These are phyloP conservation scores for Taeniopygia guttata DNA, from an alignment of 2,797 vertebrate species.

Conservation along the genomic window DNA sequence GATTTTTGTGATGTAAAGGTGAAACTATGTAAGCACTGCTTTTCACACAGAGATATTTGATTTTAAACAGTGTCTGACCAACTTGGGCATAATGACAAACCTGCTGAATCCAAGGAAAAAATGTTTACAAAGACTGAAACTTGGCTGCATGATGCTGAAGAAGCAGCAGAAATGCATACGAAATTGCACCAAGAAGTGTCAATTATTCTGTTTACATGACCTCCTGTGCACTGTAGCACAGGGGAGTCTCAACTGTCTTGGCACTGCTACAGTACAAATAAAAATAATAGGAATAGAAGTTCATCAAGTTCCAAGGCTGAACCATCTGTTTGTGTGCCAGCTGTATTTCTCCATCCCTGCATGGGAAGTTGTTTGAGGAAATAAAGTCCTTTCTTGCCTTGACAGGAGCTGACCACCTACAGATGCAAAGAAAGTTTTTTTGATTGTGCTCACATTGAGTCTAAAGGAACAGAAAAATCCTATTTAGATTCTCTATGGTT, in stretches of 20 bases:
- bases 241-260: neutral
- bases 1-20: neutral
- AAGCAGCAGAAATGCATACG: neutral
- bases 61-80: neutral
- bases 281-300: constrained; percentile 9
- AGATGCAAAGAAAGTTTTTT: neutral
- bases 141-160: neutral
- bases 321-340: neutral
- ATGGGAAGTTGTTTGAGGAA: neutral
- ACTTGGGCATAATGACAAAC: neutral
- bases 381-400: neutral
- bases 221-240: neutral
- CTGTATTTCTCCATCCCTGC: neutral
- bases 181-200: neutral
- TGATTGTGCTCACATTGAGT: neutral
- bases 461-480: neutral
- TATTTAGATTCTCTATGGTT: neutral
- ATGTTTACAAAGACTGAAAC: neutral
- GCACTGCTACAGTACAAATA: neutral
- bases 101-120: neutral
- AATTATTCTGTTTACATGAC: neutral
- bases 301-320: neutral
- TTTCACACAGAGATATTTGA: neutral
- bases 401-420: neutral
- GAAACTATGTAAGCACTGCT: neutral